These are phyloP conservation scores for Lamellibrachia satsuma DNA, from an alignment of 2,888 invertebrate genomes.

Conservation along the genomic window DNA sequence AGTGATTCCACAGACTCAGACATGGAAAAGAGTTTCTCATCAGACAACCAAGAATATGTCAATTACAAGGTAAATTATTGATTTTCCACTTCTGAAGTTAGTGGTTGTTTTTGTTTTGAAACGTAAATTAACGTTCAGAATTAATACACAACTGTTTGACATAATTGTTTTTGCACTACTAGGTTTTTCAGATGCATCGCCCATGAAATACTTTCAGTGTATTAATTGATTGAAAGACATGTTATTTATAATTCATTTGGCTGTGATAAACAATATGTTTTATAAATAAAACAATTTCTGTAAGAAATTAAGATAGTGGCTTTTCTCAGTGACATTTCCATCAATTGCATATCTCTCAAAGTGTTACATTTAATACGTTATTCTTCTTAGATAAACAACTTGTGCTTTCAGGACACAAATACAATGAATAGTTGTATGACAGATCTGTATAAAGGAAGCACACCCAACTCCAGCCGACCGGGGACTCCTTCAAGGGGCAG, in stretches of 20 bases:
- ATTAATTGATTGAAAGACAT: neutral
- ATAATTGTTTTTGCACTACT: neutral
- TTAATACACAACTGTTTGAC: neutral
- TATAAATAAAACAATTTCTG: neutral
- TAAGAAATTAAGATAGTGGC: neutral
- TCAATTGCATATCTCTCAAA: neutral
- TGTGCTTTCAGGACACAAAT: conserved; percentile 50
- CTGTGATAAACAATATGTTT: neutral
- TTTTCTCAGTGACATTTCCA: neutral
- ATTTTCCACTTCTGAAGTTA: neutral
- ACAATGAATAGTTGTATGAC: conserved; percentile 56
- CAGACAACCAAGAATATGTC: conserved; percentile 25
- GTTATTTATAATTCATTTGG: neutral
- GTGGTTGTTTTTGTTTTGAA: neutral
- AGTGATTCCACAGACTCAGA: conserved; percentile 7
- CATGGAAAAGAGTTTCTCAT: conserved; percentile 8
- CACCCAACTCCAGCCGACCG: neutral
- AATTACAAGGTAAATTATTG: neutral
- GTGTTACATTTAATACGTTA: too few species aligned
- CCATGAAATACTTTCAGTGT: neutral
- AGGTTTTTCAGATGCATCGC: neutral
- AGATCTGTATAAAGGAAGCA: conserved; percentile 49
- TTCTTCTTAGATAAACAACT: neutral
- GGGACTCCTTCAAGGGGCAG: neutral
- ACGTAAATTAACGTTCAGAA: neutral